These are phyloP conservation scores for Urophycis tenuis DNA, from an alignment of 2,797 vertebrate species.

Conservation along the genomic window DNA sequence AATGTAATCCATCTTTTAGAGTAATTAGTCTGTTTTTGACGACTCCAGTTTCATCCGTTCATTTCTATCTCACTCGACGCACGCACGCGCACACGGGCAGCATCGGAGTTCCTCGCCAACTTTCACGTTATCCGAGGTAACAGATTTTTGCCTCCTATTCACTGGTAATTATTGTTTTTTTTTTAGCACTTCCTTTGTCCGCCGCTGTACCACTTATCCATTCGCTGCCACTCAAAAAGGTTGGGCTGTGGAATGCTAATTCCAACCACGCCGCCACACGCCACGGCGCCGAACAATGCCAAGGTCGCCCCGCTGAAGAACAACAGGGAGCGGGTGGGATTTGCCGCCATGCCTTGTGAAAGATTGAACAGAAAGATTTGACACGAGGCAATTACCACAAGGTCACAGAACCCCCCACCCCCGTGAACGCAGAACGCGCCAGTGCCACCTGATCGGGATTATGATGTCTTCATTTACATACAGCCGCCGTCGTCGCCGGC, in stretches of 20 bases:
- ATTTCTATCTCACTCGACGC: conserved; percentile 15
- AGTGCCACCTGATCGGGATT: conserved; percentile 64
- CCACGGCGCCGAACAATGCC: conserved; percentile 11
- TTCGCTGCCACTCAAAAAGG: conserved; percentile 27
- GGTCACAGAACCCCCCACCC: conserved; percentile 46
- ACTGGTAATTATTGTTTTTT: not conserved
- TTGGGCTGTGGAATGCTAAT: conserved; percentile 44
- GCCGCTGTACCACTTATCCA: not conserved
- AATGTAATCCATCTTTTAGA: conserved; percentile 53
- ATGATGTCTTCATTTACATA: conserved; percentile 68
- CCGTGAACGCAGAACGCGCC: conserved; percentile 50
- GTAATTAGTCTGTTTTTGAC: conserved; percentile 59
- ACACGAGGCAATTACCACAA: conserved; percentile 57
- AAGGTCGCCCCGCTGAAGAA: conserved; percentile 58
- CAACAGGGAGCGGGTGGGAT: conserved; percentile 48
- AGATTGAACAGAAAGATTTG: conserved; percentile 61
- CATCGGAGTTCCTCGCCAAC: conserved; percentile 31
- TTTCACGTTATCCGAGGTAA: conserved; percentile 23
- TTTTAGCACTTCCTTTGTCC: conserved; percentile 27
- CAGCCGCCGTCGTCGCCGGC: conserved; percentile 51
- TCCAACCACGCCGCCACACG: conserved; percentile 10
- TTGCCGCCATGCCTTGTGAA: conserved; percentile 51
- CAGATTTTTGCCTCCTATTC: conserved; percentile 15
- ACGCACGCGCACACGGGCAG: conserved; percentile 9
- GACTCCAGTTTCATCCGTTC: conserved; percentile 31